phyloP scores from a whole-genome alignment of 2,888 invertebrate genomes.

The Nemotelus pantherinus region DNA sequence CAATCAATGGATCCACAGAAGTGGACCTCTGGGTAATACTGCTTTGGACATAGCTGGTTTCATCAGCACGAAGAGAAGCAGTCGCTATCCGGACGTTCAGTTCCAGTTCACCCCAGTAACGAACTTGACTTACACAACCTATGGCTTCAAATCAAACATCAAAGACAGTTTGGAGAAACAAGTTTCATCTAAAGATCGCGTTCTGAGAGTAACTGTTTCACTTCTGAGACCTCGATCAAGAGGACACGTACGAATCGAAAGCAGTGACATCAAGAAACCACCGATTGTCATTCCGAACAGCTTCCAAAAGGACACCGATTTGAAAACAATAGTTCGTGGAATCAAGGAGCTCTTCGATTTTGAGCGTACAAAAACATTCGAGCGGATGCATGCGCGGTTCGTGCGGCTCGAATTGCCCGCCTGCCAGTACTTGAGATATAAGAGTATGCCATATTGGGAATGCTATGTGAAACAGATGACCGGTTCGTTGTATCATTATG shows the following conservation, averaged over 20 bases:
- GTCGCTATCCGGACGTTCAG: constrained; percentile 67
- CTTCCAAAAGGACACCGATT: constrained; percentile 68
- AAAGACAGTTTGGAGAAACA: constrained; percentile 14
- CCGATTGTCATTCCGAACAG: constrained; percentile 72
- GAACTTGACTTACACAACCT: neutral
- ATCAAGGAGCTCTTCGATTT: constrained; percentile 59
- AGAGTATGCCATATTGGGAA: constrained; percentile 87
- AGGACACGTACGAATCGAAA: constrained; percentile 60
- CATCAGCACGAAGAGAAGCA: constrained; percentile 62
- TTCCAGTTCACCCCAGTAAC: constrained; percentile 5
- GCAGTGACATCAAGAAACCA: constrained; percentile 67
- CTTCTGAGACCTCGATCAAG: constrained; percentile 9
- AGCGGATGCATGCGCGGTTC: constrained; percentile 61
- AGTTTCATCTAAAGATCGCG: neutral
- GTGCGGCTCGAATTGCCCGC: constrained; percentile 81
- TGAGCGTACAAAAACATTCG: constrained; percentile 63
- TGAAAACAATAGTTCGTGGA: constrained; percentile 61
- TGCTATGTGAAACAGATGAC: constrained; percentile 82
- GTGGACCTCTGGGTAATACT: constrained; percentile 57
- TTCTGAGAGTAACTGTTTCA: constrained; percentile 57
- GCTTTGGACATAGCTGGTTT: constrained; percentile 64
- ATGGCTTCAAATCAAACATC: neutral
- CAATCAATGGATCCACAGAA: constrained; percentile 62
- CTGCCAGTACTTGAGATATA: constrained; percentile 74
- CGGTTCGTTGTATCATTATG: constrained; percentile 81